Evolutionary conservation across 2,888 invertebrate genomes (phyloP).

Genomic region (Dyspetes luteomarginatus): DNA sequence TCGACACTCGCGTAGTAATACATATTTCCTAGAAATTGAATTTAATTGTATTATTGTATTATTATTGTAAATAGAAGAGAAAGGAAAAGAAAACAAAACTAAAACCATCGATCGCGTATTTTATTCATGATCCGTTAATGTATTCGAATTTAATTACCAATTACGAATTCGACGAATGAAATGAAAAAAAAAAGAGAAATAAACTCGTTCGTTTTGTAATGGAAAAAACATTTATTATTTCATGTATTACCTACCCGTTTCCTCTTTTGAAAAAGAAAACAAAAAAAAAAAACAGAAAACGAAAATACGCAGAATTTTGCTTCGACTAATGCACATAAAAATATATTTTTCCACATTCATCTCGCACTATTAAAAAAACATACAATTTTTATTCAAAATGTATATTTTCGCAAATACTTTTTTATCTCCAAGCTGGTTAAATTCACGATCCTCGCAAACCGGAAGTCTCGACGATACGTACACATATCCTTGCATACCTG

Average conservation of each 20-base stretch:
- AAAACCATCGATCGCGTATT: constrained; percentile 41
- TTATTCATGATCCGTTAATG: constrained; percentile 49
- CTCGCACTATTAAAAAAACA: not conserved
- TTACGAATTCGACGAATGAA: constrained; percentile 45
- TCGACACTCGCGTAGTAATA: constrained; percentile 58
- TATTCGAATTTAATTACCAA: constrained; percentile 48
- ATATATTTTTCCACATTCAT: not conserved
- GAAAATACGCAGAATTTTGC: not conserved
- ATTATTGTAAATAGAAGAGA: constrained; percentile 60
- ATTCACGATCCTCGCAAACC: constrained; percentile 4
- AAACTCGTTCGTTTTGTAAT: constrained; percentile 63
- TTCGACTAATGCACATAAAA: not conserved
- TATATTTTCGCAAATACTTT: constrained; percentile 3
- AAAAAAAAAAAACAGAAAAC: not conserved
- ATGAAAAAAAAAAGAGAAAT: constrained; percentile 27
- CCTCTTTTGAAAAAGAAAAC: not conserved
- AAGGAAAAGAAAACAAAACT: constrained; percentile 10
- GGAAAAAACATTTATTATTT: constrained; percentile 8
- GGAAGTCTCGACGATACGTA: constrained; percentile 26
- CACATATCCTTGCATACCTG: not conserved
- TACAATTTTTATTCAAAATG: not conserved
- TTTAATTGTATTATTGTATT: constrained; percentile 64
- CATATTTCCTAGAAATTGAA: constrained; percentile 65
- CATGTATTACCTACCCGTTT: not conserved
- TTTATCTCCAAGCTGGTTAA: not conserved